phyloP scores from a whole-genome alignment of 2,797 vertebrate genomes.

The Parambassis ranga region DNA sequence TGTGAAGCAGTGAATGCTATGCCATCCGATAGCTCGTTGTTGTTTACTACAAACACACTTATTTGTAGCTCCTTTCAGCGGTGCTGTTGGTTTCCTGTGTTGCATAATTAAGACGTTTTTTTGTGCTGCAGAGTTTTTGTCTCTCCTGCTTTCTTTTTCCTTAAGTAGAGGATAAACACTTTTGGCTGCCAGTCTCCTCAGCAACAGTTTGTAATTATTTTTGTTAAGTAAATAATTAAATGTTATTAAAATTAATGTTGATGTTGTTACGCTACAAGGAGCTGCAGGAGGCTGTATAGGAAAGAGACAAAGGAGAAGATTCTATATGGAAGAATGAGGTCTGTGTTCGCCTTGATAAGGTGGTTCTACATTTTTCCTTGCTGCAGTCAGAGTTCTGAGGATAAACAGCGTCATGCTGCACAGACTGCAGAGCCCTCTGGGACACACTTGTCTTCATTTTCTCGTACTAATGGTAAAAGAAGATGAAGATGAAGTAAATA shows the following conservation, averaged over 20 bases:
- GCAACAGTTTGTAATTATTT: background rate
- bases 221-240: background rate
- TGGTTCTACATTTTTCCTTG: background rate
- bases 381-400: background rate
- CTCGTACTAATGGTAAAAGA: background rate
- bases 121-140: too few relatives aligned
- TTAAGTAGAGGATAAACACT: too few relatives aligned
- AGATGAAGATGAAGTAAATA: background rate
- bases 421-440: background rate
- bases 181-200: background rate
- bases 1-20: too few relatives aligned
- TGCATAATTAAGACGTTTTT: background rate
- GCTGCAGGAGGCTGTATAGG: background rate
- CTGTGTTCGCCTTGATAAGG: background rate
- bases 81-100: too few relatives aligned
- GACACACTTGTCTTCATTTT: slow-evolving; percentile 1
- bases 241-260: background rate
- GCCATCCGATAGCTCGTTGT: too few relatives aligned
- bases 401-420: background rate
- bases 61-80: too few relatives aligned
- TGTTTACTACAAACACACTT: too few relatives aligned
- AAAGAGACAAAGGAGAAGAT: background rate
- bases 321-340: background rate
- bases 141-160: too few relatives aligned
- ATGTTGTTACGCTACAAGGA: background rate